Evolutionary conservation across 2,888 invertebrate species (phyloP).

Genomic region (Ptilodon capucinus): DNA sequence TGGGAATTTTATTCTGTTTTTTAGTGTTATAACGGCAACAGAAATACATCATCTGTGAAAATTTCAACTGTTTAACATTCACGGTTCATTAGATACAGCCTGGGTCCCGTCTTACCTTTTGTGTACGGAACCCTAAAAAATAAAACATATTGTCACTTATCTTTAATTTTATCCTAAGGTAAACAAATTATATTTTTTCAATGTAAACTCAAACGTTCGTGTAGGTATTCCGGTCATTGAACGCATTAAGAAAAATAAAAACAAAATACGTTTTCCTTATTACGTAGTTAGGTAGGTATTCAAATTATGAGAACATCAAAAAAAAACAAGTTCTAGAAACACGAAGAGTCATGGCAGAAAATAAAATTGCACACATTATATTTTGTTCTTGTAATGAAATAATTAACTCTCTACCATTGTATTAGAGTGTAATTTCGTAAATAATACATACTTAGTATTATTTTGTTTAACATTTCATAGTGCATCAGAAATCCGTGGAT

Average conservation of each 20-base stretch:
- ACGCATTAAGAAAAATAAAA: background rate
- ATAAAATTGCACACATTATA: background rate
- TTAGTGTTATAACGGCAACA: no score
- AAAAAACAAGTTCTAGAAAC: background rate
- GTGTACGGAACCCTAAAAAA: no score
- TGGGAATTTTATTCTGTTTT: no score
- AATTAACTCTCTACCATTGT: background rate
- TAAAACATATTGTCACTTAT: no score
- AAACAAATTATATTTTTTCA: no score
- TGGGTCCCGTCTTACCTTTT: no score
- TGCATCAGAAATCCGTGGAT: background rate
- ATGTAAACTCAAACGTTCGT: no score
- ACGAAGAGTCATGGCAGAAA: background rate
- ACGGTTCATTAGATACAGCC: no score
- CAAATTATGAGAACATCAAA: background rate
- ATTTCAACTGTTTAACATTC: no score
- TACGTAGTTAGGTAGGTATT: background rate
- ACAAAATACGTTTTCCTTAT: background rate
- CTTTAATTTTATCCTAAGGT: no score
- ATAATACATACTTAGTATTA: background rate
- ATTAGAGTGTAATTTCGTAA: background rate
- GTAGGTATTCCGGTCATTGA: no score
- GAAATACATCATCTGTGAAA: no score
- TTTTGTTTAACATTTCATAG: background rate
- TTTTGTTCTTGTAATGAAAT: background rate